Evolutionary conservation across 2,113 vertebrate genomes (phyloP).

Genomic region (Kryptolebias marmoratus): DNA sequence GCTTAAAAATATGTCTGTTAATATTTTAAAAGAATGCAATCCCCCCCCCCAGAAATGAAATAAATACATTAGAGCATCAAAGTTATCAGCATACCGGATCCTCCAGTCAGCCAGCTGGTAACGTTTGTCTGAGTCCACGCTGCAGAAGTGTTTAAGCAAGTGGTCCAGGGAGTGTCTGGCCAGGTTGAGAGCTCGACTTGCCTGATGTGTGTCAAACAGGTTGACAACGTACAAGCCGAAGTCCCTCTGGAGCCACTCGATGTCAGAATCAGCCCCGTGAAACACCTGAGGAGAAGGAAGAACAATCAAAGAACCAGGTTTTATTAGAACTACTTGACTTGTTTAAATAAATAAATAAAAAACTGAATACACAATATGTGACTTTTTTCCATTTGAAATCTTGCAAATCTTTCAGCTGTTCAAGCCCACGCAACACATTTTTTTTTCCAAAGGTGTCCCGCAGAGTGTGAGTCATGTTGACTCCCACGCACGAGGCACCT

Average conservation of each 20-base stretch:
- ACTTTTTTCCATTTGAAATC: conserved; percentile 22
- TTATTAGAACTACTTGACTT: neutral
- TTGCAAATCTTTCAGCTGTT: conserved; percentile 36
- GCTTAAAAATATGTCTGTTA: too few relatives aligned
- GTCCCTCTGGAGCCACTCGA: conserved; percentile 98
- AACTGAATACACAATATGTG: neutral
- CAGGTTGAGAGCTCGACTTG: conserved; percentile 89
- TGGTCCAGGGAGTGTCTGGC: conserved; percentile 93
- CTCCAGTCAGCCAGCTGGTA: conserved; percentile 98
- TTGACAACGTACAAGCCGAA: conserved; percentile 95
- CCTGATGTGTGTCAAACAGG: conserved; percentile 97
- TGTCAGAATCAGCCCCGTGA: conserved; percentile 94
- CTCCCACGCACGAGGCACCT: conserved; percentile 46
- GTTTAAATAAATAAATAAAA: neutral
- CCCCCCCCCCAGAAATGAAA: too few relatives aligned
- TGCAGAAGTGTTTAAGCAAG: conserved; percentile 89
- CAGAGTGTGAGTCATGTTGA: conserved; percentile 49
- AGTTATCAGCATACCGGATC: conserved; percentile 83
- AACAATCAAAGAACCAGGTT: neutral
- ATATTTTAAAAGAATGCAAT: neutral
- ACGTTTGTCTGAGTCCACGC: conserved; percentile 88
- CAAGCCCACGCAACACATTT: conserved; percentile 41
- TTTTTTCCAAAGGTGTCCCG: conserved; percentile 45
- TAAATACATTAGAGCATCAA: too few relatives aligned
- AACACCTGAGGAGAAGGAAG: conserved; percentile 82